phyloP scores from a whole-genome alignment of 2,888 invertebrate species.

The Tenthredo amoena region DNA sequence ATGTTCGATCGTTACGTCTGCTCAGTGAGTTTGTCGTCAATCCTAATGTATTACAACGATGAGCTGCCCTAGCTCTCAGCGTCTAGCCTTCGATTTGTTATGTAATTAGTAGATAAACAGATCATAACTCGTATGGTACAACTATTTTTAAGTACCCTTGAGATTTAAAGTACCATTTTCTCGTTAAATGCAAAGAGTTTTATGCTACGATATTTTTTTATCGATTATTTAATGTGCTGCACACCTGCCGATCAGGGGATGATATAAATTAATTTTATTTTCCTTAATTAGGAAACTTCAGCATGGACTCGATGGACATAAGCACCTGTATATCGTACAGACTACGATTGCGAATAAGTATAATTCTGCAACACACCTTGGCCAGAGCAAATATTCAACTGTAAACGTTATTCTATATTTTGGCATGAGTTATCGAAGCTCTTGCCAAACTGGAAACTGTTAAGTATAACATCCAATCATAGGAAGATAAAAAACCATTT shows the following conservation, averaged over 20 bases:
- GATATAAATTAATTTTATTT: background rate
- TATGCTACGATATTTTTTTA: background rate
- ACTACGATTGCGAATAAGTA: background rate
- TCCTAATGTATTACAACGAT: background rate
- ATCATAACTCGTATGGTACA: too few relatives aligned
- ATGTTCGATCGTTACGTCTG: background rate
- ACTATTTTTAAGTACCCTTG: too few relatives aligned
- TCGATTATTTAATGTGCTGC: background rate
- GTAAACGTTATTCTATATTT: background rate
- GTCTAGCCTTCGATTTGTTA: too few relatives aligned
- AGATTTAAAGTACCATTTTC: too few relatives aligned
- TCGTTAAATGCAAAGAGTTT: background rate
- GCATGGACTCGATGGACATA: background rate
- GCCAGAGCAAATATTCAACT: conserved; percentile 36
- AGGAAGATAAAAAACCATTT: background rate
- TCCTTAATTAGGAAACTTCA: background rate
- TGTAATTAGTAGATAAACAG: too few relatives aligned
- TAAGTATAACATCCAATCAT: background rate
- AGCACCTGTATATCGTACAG: background rate
- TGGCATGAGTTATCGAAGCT: background rate
- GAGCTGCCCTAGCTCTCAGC: background rate
- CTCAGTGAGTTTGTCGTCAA: background rate
- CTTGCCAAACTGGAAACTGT: background rate
- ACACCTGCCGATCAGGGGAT: background rate
- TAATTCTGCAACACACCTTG: conserved; percentile 16